Evolutionary conservation across 2,888 invertebrate species (phyloP), one percentile per base, ranked within the genome.

Genomic region (Odontomyia ornata): DNA sequence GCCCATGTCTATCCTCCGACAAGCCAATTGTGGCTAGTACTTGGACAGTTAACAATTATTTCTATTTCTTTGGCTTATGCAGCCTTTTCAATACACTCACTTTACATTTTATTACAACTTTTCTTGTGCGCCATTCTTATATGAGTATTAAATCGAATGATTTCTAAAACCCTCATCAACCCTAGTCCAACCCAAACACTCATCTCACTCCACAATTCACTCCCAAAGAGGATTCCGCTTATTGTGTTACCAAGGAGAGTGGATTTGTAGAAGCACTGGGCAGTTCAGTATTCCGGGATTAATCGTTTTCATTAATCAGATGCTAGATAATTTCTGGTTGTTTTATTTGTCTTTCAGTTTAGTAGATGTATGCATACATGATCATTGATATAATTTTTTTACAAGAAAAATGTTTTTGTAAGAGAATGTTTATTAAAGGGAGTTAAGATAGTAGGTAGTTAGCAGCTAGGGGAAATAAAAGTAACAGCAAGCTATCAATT

Each of bases 261-360:
- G 69, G 46, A 69, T 69, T 47, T 47, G 69, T 46, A 43, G 69
- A 69, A 47, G 46, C 43, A 47, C 47, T 69, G 69, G 47, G 46
- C 69, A 69, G 69, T 69, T 47, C 69, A 23, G 46, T 47, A 25
- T 18, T 69, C n/a, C 47, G 46, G 69, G 46, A 69, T 69, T 69
- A 69, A 69, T 69, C 69, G 69, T 5, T 69, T 69, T 69, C 69
- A 69, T 69, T 69, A 69, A 69, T 69, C 69, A 69, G 69, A 43
- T 21, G 18, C 69, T 46, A 5, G 25, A 69, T 47, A 46, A 47
- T 69, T 69, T 69, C 15, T 30, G 30, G 47, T 69, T 11, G 47
- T 69, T 47, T 69, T 69, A 69, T 69, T 69, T 69, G 69, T 23
- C 69, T 69, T 69, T 47, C 15, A 30, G 25, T 27, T 69, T 25